Percentiles rank a stretch among this genome's conserved stretches.
phyloP scores from a whole-genome alignment of 1,140 invertebrate genomes.

The Lutraria rhynchaena region DNA sequence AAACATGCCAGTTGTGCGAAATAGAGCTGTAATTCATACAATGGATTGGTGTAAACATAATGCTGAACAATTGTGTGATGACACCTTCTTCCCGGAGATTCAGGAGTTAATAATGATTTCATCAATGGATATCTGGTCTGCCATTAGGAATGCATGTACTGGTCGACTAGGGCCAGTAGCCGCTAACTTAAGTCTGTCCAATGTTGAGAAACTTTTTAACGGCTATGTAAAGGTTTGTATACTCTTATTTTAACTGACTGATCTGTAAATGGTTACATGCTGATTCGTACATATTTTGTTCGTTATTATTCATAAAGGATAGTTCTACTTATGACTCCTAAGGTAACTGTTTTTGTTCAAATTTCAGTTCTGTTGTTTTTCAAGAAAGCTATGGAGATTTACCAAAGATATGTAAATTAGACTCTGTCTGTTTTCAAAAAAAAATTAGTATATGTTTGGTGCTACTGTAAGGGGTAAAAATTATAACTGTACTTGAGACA shows the following conservation, averaged over 20 bases:
- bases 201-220: slow-evolving; percentile 67
- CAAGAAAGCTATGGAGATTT: too few species aligned
- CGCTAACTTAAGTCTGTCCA: slow-evolving; percentile 55
- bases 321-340: too few species aligned
- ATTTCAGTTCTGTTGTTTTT: too few species aligned
- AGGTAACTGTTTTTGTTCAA: too few species aligned
- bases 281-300: too few species aligned
- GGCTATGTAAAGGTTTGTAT: slow-evolving; percentile 65
- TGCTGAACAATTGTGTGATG: slow-evolving; percentile 40
- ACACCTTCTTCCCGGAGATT: slow-evolving; percentile 5
- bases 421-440: too few species aligned
- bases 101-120: slow-evolving; percentile 66
- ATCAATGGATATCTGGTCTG: slow-evolving; percentile 75
- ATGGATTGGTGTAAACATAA: slow-evolving; percentile 65
- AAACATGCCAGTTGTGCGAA: slow-evolving; percentile 65
- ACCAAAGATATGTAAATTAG: too few species aligned
- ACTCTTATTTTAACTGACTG: background rate
- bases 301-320: too few species aligned
- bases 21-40: slow-evolving; percentile 62
- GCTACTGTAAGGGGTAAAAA: too few species aligned
- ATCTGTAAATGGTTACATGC: too few species aligned
- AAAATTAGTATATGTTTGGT: too few species aligned
- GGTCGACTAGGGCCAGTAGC: slow-evolving; percentile 61
- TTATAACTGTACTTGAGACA: too few species aligned
- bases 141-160: slow-evolving; percentile 73